Evolutionary conservation across 1,140 invertebrate species (phyloP), one percentile per base, ranked within the genome.

Genomic region (Periplaneta americana): DNA sequence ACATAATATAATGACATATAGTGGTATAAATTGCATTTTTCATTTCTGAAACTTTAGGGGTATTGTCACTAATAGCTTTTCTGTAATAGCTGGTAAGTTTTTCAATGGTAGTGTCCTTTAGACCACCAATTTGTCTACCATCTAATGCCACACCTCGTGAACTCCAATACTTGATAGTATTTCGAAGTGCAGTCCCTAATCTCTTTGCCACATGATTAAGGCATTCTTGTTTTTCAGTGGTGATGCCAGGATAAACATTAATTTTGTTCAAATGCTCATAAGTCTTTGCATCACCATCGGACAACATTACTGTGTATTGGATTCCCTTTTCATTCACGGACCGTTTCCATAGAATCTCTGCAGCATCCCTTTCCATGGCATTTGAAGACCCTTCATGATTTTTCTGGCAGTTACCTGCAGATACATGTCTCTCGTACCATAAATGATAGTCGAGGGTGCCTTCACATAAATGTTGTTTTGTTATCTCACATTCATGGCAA

Each of bases 21-120:
- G 79, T 82, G 10, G 82, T 66, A 80, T 11, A 80, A 35, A 82
- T 82, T 17, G 32, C 35, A 3, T 37, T 82, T 80, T 81, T 81
- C 33, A 32, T 76, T 75, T 36, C 31, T 13, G 13, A 13, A 33
- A 76, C 75, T 15, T 76, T 28, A n/a, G 75, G 75, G 11, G 33
- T 28, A 76, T 76, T 76, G n/a, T 33, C 31, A 15, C 11, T 31
- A 28, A 76, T 31, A 17, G 75, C n/a, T n/a, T n/a, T n/a, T n/a
- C n/a, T n/a, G n/a, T n/a, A n/a, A n/a, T n/a, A n/a, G n/a, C n/a
- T n/a, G n/a, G n/a, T n/a, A n/a, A n/a, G n/a, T n/a, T n/a, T n/a
- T n/a, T n/a, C n/a, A n/a, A n/a, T n/a, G n/a, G n/a, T 76, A 31
- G 11, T 33, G n/a, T 76, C 75, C n/a, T n/a, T 76, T 15, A 76